A percentile compares a stretch with the other conserved stretches of the same genome.
Evolutionary conservation across 2,797 vertebrate genomes (phyloP).

Genomic region (Rachycentron canadum): DNA sequence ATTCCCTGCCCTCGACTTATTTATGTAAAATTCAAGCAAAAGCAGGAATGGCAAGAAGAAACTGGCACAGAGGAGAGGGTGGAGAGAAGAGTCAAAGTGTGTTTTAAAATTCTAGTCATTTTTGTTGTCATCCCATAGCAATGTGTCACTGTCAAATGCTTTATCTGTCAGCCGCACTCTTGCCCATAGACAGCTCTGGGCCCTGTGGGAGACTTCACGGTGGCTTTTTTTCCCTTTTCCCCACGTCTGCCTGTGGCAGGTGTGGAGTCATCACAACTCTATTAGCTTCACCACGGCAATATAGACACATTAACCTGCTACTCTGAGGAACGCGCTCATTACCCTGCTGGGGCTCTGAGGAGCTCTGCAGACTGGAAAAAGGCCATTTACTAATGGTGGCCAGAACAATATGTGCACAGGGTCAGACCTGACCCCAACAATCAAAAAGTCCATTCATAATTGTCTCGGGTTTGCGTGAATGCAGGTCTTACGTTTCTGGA

Average conservation of each 20-base stretch:
- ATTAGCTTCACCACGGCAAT: conserved; percentile 85
- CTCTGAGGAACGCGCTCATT: conserved; percentile 80
- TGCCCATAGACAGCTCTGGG: conserved; percentile 81
- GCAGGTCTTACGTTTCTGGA: neutral
- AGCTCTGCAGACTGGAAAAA: conserved; percentile 60
- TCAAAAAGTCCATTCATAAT: neutral
- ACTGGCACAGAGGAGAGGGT: conserved; percentile 2
- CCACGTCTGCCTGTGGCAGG: conserved; percentile 77
- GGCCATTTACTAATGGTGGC: conserved; percentile 68
- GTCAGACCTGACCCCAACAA: neutral
- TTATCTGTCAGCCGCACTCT: conserved; percentile 86
- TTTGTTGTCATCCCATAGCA: conserved; percentile 81
- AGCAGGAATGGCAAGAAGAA: conserved; percentile 33
- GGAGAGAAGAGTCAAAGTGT: conserved; percentile 50
- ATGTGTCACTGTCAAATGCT: conserved; percentile 86
- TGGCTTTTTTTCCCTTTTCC: conserved; percentile 55
- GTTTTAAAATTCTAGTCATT: conserved; percentile 84
- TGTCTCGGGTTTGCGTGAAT: neutral
- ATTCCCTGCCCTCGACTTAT: conserved; percentile 47
- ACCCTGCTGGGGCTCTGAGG: conserved; percentile 61
- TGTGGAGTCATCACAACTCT: conserved; percentile 87
- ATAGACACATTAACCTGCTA: conserved; percentile 86
- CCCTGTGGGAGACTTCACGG: conserved; percentile 83
- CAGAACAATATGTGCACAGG: neutral
- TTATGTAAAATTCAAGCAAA: conserved; percentile 65